Conservation (phyloP, 2,888 invertebrate species). For the Himalopsyche tibetana region DNA sequence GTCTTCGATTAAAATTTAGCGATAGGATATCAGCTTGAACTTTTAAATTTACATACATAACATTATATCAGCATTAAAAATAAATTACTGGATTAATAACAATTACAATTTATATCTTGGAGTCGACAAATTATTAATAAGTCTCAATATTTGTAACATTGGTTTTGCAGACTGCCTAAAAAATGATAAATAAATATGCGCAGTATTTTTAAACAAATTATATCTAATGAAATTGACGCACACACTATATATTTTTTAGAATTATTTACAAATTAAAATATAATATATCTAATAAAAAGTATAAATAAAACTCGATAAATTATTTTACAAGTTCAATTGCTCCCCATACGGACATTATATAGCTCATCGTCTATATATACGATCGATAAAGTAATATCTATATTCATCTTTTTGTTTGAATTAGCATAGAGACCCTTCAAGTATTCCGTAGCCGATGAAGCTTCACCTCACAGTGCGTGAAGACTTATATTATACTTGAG, state of each 20-base stretch:
- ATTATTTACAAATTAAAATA: not conserved
- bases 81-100: too few species aligned
- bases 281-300: not conserved
- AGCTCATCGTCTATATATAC: not conserved
- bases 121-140: too few species aligned
- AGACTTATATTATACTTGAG: not conserved
- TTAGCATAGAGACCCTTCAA: constrained; percentile 6
- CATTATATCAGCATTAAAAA: too few species aligned
- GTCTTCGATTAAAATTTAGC: too few species aligned
- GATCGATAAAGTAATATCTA: not conserved
- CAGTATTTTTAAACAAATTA: not conserved
- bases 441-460: not conserved
- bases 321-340: not conserved
- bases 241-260: not conserved
- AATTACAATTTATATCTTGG: too few species aligned
- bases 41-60: too few species aligned
- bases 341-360: not conserved
- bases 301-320: not conserved
- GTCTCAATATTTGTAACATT: too few species aligned
- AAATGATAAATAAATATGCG: too few species aligned
- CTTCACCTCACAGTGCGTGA: not conserved
- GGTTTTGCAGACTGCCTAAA: too few species aligned
- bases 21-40: too few species aligned
- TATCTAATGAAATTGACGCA: not conserved
- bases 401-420: not conserved